Conservation (phyloP, 92 coral and sea anemone genomes). For the Palythoa grandiflora region DNA sequence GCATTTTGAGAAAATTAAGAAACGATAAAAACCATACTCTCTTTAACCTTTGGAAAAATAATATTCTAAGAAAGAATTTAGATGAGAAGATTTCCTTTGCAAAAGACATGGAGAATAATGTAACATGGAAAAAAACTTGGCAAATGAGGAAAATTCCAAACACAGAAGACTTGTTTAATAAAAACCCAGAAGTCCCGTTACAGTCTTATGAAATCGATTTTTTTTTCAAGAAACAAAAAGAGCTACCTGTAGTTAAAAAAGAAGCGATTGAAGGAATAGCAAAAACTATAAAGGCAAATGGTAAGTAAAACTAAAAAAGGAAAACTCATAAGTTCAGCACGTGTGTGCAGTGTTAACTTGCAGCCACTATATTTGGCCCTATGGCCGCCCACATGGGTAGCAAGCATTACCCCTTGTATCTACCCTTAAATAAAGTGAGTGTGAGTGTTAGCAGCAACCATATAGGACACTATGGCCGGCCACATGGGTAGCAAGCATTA, state of each 20-base stretch:
- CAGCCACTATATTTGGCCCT: too few relatives aligned
- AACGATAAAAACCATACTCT: neutral
- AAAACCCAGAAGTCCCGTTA: neutral
- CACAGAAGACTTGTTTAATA: neutral
- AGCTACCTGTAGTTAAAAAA: constrained; percentile 5
- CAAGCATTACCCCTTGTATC: too few relatives aligned
- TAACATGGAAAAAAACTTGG: neutral
- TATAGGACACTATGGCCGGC: too few relatives aligned
- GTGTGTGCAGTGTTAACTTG: too few relatives aligned
- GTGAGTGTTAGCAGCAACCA: too few relatives aligned
- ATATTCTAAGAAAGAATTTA: neutral
- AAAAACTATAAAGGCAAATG: neutral
- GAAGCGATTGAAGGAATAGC: constrained; percentile 13
- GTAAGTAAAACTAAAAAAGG: neutral
- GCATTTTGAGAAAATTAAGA: constrained; percentile 5
- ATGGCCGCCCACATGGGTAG: too few relatives aligned
- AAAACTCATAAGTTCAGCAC: too few relatives aligned
- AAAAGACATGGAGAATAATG: neutral
- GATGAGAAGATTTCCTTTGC: neutral
- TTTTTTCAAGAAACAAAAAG: neutral
- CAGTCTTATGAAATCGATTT: neutral
- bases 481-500: too few relatives aligned
- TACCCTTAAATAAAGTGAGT: too few relatives aligned
- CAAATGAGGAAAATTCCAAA: neutral
- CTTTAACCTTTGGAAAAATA: constrained; percentile 16